Conservation (phyloP, 92 coral and sea anemone species). For the Ricordea florida region DNA sequence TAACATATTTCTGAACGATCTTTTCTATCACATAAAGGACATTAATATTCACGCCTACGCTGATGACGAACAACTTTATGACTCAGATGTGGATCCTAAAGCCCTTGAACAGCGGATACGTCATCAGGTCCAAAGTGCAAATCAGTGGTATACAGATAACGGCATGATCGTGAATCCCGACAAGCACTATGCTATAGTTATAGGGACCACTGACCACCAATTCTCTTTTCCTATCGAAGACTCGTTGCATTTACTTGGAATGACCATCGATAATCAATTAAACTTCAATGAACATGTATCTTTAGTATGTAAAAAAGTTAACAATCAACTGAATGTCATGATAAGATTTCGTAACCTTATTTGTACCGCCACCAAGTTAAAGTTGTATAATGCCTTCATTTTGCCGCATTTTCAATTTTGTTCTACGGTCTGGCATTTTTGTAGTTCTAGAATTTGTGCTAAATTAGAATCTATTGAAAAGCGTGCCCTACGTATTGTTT, state of each 20-base stretch:
- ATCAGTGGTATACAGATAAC: constrained; percentile 30
- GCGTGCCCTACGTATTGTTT: constrained; percentile 18
- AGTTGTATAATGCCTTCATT: constrained; percentile 39
- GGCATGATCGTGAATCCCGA: constrained; percentile 51
- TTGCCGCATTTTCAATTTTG: constrained; percentile 56
- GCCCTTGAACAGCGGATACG: background rate
- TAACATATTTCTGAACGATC: constrained; percentile 32
- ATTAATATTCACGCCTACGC: constrained; percentile 8
- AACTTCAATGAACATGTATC: constrained; percentile 41
- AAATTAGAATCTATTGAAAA: constrained; percentile 32
- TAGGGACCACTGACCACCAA: constrained; percentile 52
- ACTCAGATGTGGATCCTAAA: background rate
- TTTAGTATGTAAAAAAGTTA: constrained; percentile 24
- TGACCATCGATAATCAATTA: constrained; percentile 30
- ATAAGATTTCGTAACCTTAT: constrained; percentile 32
- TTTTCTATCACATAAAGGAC: constrained; percentile 8
- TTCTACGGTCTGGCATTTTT: constrained; percentile 59
- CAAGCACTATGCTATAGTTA: constrained; percentile 55
- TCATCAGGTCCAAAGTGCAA: background rate
- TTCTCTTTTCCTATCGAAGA: constrained; percentile 34
- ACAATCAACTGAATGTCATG: constrained; percentile 29
- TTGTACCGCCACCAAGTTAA: constrained; percentile 4
- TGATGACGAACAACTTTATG: constrained; percentile 23
- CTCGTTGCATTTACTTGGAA: constrained; percentile 40
- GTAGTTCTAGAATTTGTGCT: constrained; percentile 37